phyloP scores from a whole-genome alignment of 2,113 vertebrate species.

The Callocephalon fimbriatum region DNA sequence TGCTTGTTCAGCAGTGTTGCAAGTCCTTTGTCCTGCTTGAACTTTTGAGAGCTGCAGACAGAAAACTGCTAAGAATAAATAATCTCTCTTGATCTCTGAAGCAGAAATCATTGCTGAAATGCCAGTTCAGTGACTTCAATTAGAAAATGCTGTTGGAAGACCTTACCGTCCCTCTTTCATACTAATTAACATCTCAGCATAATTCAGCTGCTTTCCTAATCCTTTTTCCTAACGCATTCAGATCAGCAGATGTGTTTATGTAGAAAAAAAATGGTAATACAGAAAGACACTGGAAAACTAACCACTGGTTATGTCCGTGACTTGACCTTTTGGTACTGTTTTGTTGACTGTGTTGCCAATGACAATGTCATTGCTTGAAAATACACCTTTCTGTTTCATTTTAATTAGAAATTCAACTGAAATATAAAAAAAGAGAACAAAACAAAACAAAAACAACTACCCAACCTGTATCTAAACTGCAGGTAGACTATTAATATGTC shows the following conservation, averaged over 20 bases:
- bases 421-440: neutral
- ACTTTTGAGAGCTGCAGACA: conserved; percentile 7
- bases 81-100: conserved; percentile 55
- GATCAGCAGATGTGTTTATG: neutral
- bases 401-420: neutral
- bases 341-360: neutral
- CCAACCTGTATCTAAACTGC: neutral
- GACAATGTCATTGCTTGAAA: neutral
- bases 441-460: neutral
- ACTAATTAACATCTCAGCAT: conserved; percentile 1
- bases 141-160: conserved; percentile 51
- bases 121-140: conserved; percentile 55
- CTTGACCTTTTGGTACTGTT: neutral
- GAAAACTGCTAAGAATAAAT: conserved; percentile 26
- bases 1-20: neutral
- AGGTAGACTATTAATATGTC: neutral
- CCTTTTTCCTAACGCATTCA: neutral
- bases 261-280: neutral
- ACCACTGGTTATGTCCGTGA: neutral
- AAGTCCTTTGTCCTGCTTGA: conserved; percentile 21
- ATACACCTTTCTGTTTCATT: neutral
- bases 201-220: neutral
- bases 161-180: neutral
- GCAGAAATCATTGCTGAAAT: conserved; percentile 50
- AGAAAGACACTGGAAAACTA: neutral